phyloP scores from a whole-genome alignment of 2,113 vertebrate genomes.

The Psittacara wagleri region DNA sequence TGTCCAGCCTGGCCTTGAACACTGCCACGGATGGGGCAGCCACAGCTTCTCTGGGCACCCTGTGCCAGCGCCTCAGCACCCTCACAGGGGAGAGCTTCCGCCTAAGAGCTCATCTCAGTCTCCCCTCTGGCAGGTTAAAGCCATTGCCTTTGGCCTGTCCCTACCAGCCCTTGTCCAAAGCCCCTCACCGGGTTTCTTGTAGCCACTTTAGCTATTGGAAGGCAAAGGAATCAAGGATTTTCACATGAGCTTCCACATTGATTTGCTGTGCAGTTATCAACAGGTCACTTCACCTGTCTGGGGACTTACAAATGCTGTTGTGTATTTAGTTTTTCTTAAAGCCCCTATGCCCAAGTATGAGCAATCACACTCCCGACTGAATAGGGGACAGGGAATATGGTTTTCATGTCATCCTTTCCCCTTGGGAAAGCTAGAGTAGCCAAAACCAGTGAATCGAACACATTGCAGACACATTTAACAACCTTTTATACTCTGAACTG shows the following conservation, averaged over 20 bases:
- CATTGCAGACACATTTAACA: background rate
- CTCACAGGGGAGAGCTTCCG: too few species aligned
- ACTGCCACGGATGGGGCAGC: too few species aligned
- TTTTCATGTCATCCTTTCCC: background rate
- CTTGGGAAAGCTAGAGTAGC: background rate
- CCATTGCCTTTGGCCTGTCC: background rate
- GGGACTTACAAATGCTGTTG: background rate
- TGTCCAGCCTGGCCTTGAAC: too few species aligned
- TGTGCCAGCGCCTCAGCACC: too few species aligned
- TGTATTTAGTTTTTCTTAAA: background rate
- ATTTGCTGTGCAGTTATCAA: background rate
- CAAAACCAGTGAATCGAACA: background rate
- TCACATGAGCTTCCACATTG: background rate
- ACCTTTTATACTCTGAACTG: background rate
- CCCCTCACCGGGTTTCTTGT: background rate
- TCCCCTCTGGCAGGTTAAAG: background rate
- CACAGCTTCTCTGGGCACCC: too few species aligned
- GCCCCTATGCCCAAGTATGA: accelerated
- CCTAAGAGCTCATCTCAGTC: background rate
- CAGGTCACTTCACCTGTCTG: background rate
- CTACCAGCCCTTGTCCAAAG: background rate
- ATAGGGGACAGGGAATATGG: background rate
- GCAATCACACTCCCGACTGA: accelerated
- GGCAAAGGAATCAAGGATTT: background rate
- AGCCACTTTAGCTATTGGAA: background rate